Evolutionary conservation across 2,797 vertebrate species (phyloP).

Genomic region (Trematomus bernacchii): DNA sequence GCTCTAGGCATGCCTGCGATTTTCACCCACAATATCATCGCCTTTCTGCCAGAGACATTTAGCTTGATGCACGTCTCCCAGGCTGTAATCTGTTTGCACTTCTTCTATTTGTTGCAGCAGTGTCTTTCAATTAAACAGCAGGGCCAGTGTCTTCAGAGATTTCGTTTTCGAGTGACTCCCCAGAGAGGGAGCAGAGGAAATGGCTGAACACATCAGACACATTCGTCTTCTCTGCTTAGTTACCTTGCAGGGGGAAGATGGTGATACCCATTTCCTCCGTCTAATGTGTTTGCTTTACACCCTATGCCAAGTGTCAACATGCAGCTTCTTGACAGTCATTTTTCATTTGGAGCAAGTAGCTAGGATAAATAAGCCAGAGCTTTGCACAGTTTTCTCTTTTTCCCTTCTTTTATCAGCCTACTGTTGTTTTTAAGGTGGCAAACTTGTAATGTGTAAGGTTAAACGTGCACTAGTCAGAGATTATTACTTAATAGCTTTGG

Average conservation of each 20-base stretch:
- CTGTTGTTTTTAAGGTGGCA: constrained; percentile 47
- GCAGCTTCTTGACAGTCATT: constrained; percentile 69
- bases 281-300: constrained; percentile 75
- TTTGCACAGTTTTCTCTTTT: constrained; percentile 19
- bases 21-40: not conserved
- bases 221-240: constrained; percentile 71
- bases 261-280: constrained; percentile 71
- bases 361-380: constrained; percentile 38
- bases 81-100: constrained; percentile 34
- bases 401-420: constrained; percentile 15
- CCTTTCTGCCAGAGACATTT: constrained; percentile 1
- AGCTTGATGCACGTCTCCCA: not conserved
- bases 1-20: not conserved
- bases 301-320: constrained; percentile 70
- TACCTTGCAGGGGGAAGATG: constrained; percentile 68
- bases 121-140: constrained; percentile 67
- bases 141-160: constrained; percentile 44
- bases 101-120: constrained; percentile 43
- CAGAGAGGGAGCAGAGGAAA: constrained; percentile 66
- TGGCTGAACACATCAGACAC: constrained; percentile 69
- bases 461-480: constrained; percentile 77
- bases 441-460: constrained; percentile 71
- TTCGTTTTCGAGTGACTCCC: constrained; percentile 60
- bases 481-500: constrained; percentile 82
- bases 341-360: constrained; percentile 63